These are phyloP conservation scores for Herpetotheres cachinnans DNA, from an alignment of 2,113 vertebrate genomes.

Conservation along the genomic window DNA sequence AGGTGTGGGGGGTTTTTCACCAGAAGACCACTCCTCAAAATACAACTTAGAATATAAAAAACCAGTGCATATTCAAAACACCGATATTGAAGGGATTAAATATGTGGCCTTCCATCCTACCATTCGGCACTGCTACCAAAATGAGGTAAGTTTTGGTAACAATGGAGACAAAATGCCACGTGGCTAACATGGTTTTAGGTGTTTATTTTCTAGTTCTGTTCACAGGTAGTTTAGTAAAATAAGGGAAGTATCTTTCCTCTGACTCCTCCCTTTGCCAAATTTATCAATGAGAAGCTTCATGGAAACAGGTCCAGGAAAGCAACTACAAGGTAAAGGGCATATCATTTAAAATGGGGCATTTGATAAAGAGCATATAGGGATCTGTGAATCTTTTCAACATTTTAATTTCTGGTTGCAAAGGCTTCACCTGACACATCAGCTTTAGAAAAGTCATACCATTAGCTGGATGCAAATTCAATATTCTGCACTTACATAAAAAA, in stretches of 20 bases:
- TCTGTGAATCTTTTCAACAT: background rate
- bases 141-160: background rate
- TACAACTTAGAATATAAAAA: background rate
- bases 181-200: background rate
- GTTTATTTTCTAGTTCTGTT: background rate
- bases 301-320: background rate
- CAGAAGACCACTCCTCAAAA: background rate
- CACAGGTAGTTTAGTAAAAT: background rate
- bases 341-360: background rate
- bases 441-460: background rate
- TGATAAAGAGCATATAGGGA: background rate
- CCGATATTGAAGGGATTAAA: background rate
- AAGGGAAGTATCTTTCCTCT: background rate
- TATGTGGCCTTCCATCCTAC: background rate
- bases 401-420: background rate
- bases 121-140: background rate
- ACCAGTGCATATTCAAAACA: background rate
- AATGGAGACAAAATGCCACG: background rate
- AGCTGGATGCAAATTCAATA: background rate
- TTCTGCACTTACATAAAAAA: background rate
- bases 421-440: background rate
- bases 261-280: background rate
- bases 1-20: background rate
- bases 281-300: background rate
- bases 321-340: background rate